Evolutionary conservation across 2,113 vertebrate species (phyloP).

Genomic region (Pseudonaja textilis): DNA sequence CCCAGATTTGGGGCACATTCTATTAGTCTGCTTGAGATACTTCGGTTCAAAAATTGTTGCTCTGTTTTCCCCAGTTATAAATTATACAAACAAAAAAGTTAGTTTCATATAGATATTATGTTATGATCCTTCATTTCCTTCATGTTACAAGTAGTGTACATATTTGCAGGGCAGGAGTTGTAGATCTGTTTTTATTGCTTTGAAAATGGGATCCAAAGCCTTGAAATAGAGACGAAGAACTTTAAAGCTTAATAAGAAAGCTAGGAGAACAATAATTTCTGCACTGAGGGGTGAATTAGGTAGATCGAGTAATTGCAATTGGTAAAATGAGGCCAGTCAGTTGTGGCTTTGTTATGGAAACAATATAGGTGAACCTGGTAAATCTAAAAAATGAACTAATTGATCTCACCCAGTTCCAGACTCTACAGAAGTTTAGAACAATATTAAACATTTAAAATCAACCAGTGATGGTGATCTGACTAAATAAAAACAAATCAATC

Average conservation of each 20-base stretch:
- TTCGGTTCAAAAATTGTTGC: not conserved
- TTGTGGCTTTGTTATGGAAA: not conserved
- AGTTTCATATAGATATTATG: not conserved
- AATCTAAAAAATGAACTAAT: not conserved
- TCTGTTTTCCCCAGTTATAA: not conserved
- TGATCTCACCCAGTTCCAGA: not conserved
- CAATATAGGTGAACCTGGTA: not conserved
- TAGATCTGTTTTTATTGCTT: not conserved
- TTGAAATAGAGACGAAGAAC: not conserved
- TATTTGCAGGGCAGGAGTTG: not conserved
- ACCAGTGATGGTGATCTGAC: not conserved
- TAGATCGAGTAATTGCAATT: not conserved
- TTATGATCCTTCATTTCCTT: not conserved
- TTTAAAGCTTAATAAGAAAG: not conserved
- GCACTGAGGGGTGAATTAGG: not conserved
- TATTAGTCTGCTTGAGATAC: not conserved
- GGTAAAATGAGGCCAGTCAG: not conserved
- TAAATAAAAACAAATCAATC: not conserved
- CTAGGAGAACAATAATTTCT: not conserved
- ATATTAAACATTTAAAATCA: not conserved
- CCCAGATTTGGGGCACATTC: not conserved
- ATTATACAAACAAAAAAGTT: not conserved
- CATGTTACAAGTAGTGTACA: not conserved
- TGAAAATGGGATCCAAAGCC: not conserved
- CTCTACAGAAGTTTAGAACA: not conserved